Evolutionary conservation across 2,113 vertebrate species (phyloP).

Genomic region (Climacteris rufus): DNA sequence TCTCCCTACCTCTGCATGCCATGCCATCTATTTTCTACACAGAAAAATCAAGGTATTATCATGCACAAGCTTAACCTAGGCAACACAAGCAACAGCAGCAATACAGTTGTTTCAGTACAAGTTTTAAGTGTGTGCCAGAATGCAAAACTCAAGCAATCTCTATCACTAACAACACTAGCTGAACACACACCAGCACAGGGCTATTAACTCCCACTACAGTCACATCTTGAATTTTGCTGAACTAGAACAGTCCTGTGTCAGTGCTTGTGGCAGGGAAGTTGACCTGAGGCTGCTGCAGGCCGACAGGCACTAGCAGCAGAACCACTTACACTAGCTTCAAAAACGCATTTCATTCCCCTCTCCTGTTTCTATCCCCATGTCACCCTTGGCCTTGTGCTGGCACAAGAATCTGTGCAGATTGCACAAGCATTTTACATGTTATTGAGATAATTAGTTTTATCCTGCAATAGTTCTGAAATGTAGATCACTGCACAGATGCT

Average conservation of each 20-base stretch:
- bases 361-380: neutral
- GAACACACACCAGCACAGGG: neutral
- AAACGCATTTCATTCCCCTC: neutral
- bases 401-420: neutral
- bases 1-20: neutral
- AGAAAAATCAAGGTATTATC: neutral
- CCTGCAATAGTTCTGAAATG: neutral
- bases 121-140: neutral
- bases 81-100: neutral
- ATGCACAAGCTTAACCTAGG: neutral
- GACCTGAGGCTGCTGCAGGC: neutral
- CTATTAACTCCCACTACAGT: neutral
- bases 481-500: neutral
- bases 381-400: neutral
- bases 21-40: neutral
- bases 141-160: neutral
- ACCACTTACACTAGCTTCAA: neutral
- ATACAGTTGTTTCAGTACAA: neutral
- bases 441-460: neutral
- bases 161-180: neutral
- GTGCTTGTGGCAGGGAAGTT: neutral
- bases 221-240: neutral
- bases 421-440: neutral
- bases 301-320: neutral
- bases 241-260: neutral